Evolutionary conservation across 2,888 invertebrate genomes (phyloP), one percentile per base, ranked within the genome.

Genomic region (Girardia tigrina): DNA sequence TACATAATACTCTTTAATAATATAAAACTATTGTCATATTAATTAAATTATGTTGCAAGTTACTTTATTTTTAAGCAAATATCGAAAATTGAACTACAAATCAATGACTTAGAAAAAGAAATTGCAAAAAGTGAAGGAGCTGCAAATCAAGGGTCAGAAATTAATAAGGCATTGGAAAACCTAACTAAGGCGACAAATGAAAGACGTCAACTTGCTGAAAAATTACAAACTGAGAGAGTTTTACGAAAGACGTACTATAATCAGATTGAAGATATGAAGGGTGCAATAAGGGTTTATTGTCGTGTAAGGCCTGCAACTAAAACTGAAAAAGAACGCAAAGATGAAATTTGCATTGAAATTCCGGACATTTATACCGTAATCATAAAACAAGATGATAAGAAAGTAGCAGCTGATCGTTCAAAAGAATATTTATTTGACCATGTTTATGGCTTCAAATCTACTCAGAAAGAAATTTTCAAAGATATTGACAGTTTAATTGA

Each of bases 191-290:
- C 56, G n/a, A 56, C 56, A 12, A n/a, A 6, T 56, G 56, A 56
- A 56, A 4, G 56, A 23, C 56, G 56, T 56, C n/a, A n/a, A 20
- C n/a, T 56, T 6, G 23, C 56, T n/a, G 56, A 56, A 16, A 56
- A 56, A 56, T 56, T 56, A n/a, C 56, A 56, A 56, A 12, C 56
- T 23, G 56, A 56, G 23, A 56, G n/a, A n/a, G 56, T 56, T 56
- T 16, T 56, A 56, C 4, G 56, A 4, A 56, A 56, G n/a, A 56
- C 56, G 2, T 56, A 56, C 23, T 56, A 8, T 23, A 56, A 56
- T 56, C 56, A 56, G 23, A 56, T 56, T 16, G 56, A 56, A 56
- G 56, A 56, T n/a, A 56, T 56, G 56, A 56, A 56, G 23, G 56
- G 56, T 20, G 56, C 56, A 8, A 56, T 56, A 12, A 56, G n/a